Evolutionary conservation across 2,888 invertebrate genomes (phyloP), one percentile per base, ranked within the genome.

Genomic region (Nematopogon swammerdamellus): DNA sequence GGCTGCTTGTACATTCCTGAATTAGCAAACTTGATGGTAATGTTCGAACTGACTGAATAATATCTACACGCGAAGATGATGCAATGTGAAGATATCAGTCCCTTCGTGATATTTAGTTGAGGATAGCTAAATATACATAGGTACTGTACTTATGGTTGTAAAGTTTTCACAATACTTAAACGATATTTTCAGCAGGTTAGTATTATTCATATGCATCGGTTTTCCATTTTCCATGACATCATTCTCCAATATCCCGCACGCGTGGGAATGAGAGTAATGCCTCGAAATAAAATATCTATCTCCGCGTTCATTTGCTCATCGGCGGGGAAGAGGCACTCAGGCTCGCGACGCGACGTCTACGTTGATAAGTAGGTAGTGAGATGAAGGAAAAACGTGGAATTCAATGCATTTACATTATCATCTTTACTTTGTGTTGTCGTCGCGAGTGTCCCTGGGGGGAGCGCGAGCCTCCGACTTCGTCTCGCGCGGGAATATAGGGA

Each of bases 341-440:
- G 10, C 25, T 25, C 25, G 25, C 10, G 25, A 25, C 25, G 25
- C 25, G 25, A 25, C 5, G 5, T 6, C 25, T 4, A 8, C 36
- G 8, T 36, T 14, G 11, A 14, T 36, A 36, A 36, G 36, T 36
- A 36, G 36, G 36, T 36, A 36, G 36, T 36, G 36, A 36, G 36
- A 36, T 36, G 36, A 36, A 36, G 36, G 59, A 64, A 63, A 60
- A 59, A 54, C 55, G 55, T 54, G 44, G 58, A 58, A 57, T 61
- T 63, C 58, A 59, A 63, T 63, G 63, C 63, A 64, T 64, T 63
- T 62, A 63, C 63, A 67, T 67, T 68, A 67, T 59, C 61, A 58
- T 63, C 60, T 63, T 63, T 59, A 62, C 63, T 59, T 59, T 59
- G 59, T 56, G 56, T 61, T 60, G 63, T 66, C 63, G 62, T 57